Evolutionary conservation across 2,888 invertebrate species (phyloP), one percentile per base, ranked within the genome.

Genomic region (Druceiella hillmani): DNA sequence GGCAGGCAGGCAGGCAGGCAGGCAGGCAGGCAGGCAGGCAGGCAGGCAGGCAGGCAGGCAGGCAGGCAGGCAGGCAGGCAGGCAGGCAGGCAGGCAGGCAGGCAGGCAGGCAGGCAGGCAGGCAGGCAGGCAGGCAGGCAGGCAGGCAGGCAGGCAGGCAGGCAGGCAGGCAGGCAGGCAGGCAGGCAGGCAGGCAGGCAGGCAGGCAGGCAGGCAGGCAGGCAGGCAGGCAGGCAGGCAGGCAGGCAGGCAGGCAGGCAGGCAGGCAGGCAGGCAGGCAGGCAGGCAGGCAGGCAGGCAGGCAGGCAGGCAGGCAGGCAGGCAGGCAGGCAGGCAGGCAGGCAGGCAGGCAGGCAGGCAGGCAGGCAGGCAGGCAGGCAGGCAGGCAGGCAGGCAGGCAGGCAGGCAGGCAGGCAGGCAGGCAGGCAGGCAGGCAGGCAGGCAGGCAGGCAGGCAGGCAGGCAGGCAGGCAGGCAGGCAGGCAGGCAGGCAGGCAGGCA

Each of bases 1-100:
- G 28, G 28, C 28, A n/a, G 28, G 28, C 28, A 28, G 28, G 28
- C 28, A n/a, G 28, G 28, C 28, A 28, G 28, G 28, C 28, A n/a
- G 28, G 28, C 28, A 28, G 28, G 28, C 28, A n/a, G 28, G 28
- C 28, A 28, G 28, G 28, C n/a, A 28, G 28, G 28, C 6, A 28
- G 28, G n/a, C 28, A 28, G 6, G n/a, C n/a, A 28, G 6, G n/a
- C n/a, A 28, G 6, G n/a, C n/a, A 28, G n/a, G 28, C 28, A 28
- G 28, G 28, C 28, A 28, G 28, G 28, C 28, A n/a, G 28, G 28
- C 28, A 28, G 28, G 28, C 28, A n/a, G 28, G 28, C 28, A 28
- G 28, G 28, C 28, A n/a, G 28, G 28, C 28, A 28, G 28, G 28
- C 28, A n/a, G 28, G 28, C 28, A 28, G 28, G 28, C 28, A n/a